Evolutionary conservation across 2,888 invertebrate species (phyloP), one percentile per base, ranked within the genome.

Genomic region (Odontocolon sp.): DNA sequence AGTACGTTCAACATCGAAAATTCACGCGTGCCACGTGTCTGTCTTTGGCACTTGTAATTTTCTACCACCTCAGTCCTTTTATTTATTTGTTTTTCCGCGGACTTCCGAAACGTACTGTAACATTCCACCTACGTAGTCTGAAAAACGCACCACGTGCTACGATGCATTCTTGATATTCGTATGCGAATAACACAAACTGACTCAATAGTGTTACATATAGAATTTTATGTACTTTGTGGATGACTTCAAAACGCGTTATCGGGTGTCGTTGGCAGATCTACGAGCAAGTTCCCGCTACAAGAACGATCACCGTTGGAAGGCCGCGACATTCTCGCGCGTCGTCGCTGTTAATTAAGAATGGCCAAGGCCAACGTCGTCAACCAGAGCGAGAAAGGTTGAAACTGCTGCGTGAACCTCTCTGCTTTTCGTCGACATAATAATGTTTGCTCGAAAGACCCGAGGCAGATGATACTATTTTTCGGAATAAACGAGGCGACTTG

Each of bases 331-430:
- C 57, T 33, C 38, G 50, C 38, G 47, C 50, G 36, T 14, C 64
- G 11, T 21, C 36, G 63, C 36, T 31, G 67, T 67, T 64, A 64
- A 75, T 70, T 70, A 64, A 75, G 57, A 75, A 64, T 47, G 50
- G 21, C 28, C 75, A 75, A 57, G 69, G 75, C 21, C 75, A 8
- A 38, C 33, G 40, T 14, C 64, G 31, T 38, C 31, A 42, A 42
- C 59, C 59, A 52, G 52, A 59, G 42, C 69, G 31, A 28, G 38
- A 59, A 28, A 42, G 11, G 50, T 16, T 47, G 14, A 5, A 6
- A 11, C 14, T 23, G 16, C 42, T 45, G 31, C 11, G 59, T n/a
- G 31, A 28, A 45, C 16, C 42, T n/a, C 31, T 26, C 31, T 45
- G 21, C 5, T 50, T 50, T 2, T 50, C 26, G 26, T 11, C 4